phyloP scores from a whole-genome alignment of 1,140 invertebrate genomes.

The Cotesia chilonis region DNA sequence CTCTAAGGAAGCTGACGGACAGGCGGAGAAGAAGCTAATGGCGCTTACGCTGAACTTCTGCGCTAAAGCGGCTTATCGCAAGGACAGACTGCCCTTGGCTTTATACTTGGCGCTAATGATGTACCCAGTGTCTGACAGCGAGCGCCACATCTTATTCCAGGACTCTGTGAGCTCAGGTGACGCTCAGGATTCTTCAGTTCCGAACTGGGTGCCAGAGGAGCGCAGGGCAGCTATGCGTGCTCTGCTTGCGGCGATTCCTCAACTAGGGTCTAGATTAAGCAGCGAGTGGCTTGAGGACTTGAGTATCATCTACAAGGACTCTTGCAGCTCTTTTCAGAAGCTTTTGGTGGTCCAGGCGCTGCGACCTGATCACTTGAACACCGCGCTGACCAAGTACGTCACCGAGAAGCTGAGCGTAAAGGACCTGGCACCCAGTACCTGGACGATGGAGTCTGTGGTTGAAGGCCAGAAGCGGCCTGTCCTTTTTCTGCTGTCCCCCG shows the following conservation, averaged over 20 bases:
- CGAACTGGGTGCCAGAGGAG: conserved; percentile 58
- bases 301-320: conserved; percentile 63
- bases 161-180: conserved; percentile 38
- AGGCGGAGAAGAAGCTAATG: conserved; percentile 43
- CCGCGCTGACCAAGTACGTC: conserved; percentile 77
- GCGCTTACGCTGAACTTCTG: conserved; percentile 56
- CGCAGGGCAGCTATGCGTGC: conserved; percentile 36
- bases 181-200: conserved; percentile 44
- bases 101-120: conserved; percentile 57
- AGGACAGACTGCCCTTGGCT: conserved; percentile 56
- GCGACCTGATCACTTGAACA: conserved; percentile 82
- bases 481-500: conserved; percentile 75
- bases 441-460: conserved; percentile 58
- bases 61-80: conserved; percentile 56
- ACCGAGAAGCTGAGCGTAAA: conserved; percentile 69
- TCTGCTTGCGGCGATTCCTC: too few relatives aligned
- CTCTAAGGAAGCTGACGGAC: conserved; percentile 46
- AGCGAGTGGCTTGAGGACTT: conserved; percentile 56
- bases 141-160: conserved; percentile 55
- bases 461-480: conserved; percentile 69
- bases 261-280: conserved; percentile 55
- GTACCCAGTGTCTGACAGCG: conserved; percentile 52
- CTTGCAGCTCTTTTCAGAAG: conserved; percentile 81
- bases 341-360: conserved; percentile 84
- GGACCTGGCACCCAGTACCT: conserved; percentile 53